A percentile compares a stretch with the other conserved stretches of the same genome.
These are phyloP conservation scores for Cryptoprocta ferox DNA, from an alignment of 2,797 vertebrate species.

Conservation along the genomic window DNA sequence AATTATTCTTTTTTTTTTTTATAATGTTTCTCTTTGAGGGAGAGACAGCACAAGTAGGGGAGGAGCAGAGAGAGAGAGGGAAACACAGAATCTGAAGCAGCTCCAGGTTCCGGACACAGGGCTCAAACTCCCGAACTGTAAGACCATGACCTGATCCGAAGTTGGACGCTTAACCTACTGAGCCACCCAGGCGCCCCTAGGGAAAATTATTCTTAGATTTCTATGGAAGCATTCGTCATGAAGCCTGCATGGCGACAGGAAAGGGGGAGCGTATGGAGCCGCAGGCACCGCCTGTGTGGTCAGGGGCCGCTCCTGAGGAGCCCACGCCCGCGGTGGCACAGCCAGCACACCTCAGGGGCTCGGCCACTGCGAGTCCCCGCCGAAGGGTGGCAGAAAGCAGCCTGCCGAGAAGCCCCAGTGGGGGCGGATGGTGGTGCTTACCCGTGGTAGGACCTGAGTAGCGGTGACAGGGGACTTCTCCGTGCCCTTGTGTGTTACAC, in stretches of 20 bases:
- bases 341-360: not conserved
- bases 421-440: not conserved
- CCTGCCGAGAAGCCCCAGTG: not conserved
- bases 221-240: not conserved
- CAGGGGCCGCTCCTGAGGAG: not conserved
- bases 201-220: not conserved
- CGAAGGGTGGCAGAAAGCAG: not conserved
- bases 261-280: not conserved
- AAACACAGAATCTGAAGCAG: too few relatives aligned
- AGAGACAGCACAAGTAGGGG: too few relatives aligned
- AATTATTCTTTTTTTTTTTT: not conserved
- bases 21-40: too few relatives aligned
- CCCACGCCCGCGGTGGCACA: fast-evolving
- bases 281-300: not conserved
- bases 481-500: fast-evolving
- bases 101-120: fast-evolving
- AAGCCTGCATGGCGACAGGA: not conserved
- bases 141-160: too few relatives aligned
- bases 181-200: not conserved
- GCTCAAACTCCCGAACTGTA: too few relatives aligned
- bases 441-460: not conserved
- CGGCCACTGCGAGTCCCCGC: fast-evolving
- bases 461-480: fast-evolving
- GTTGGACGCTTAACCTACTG: too few relatives aligned
- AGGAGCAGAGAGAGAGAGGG: too few relatives aligned